Evolutionary conservation across 1,140 invertebrate genomes (phyloP), one percentile per base, ranked within the genome.

Genomic region (Zaprionus camerounensis): DNA sequence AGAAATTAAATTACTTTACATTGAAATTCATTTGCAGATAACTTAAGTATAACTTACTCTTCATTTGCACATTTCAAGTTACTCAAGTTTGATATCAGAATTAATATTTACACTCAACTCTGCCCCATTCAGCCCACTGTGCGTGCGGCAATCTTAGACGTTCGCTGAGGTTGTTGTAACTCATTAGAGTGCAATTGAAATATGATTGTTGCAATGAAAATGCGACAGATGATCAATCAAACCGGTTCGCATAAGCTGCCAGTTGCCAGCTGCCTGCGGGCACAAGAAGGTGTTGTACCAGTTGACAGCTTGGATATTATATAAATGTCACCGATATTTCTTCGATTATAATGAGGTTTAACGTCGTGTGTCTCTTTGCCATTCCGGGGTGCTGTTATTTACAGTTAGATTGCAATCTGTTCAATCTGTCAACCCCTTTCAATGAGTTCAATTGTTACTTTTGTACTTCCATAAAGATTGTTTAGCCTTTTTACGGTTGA

Each of bases 141-240:
- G 46, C 46, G 20, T 17, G 41, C 7, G 20, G 12, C 46, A 51
- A 24, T 51, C 46, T 51, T 51, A 51, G 46, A n/a, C n/a, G n/a
- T 49, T 2, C 3, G 46, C 46, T 51, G 46, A 51, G 46, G 59
- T 61, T 68, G 64, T 55, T 55, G 36, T 22, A 34, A 46, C 75
- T 77, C 71, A 73, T 77, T 73, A 77, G 58, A 68, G 75, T 64
- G 49, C 74, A 73, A 72, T 76, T 73, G 70, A 73, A 73, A 73
- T 64, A 73, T 77, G 71, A 76, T 73, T 76, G 70, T 73, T 73
- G 74, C 62, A 72, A 76, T 72, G 44, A 34, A 58, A 76, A 71
- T 71, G 61, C 34, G 69, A 76, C 73, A 71, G 73, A 28, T 65
- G 68, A 76, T 76, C 73, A 76, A 76, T 76, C 74, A 76, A 71